Base-by-base conservation (phyloP, 2,113 vertebrate genomes). In the Dipodomys stephensi region DNA sequence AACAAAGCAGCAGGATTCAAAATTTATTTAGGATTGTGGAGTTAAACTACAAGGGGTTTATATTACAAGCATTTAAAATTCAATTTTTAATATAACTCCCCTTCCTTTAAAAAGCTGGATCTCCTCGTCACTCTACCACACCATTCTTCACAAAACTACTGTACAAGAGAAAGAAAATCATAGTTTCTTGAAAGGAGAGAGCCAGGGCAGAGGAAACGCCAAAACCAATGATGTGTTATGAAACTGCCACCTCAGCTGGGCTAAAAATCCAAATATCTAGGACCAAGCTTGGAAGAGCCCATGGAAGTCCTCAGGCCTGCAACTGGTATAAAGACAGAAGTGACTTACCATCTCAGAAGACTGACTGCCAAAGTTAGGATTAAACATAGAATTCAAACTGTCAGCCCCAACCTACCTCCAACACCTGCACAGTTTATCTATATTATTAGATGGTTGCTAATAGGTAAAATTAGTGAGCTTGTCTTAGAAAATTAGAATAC, bases 11-110 rank as follows among this genome's bases (percentile, higher is more conserved):
- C 30, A 27, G 22, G 23, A 84, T 49, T 92, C 57, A 78, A 91
- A 87, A 90, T 87, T 57, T 39, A 87, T 73, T 77, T 83, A 91
- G 78, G 77, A 78, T 77, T 62, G 79, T 27, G 93, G n/a, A 39
- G 39, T 76, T 89, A 74, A 71, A 20, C 39, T 93, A 23, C 15
- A 22, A 76, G 6, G 9, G 25, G 46, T 49, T 92, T 10, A 27
- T 11, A 76, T 68, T 79, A 74, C 6, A 88, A 90, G n/a, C 53
- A 81, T 67, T 73, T 92, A 77, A 92, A 57, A 83, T 87, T 32
- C 53, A 23, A 78, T 73, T 94, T 57, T 93, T 30, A 18, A 23
- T 19, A 79, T 53, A 32, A 30, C 18, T 35, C 7, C 22, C 28
- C 10, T n/a, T 84, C 67, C 80, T 92, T 71, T 19, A 57, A 89